Base-by-base conservation (phyloP, 2,888 invertebrate genomes). In the Pristionchus fissidentatus region DNA sequence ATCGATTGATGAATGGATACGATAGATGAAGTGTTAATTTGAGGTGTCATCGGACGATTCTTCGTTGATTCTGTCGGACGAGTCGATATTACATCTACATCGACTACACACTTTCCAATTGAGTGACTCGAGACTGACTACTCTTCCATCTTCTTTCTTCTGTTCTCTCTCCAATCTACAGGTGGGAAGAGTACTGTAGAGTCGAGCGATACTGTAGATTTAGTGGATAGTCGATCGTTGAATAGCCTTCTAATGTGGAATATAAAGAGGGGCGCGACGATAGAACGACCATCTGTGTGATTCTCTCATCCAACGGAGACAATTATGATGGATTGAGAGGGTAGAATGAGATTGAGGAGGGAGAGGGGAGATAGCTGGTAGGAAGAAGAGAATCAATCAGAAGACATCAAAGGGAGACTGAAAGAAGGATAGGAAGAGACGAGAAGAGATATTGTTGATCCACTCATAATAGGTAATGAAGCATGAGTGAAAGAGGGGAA, bases 151-250 rank as follows among this genome's bases (percentile, higher is more conserved):
- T 26, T 79, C 79, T 38, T 41, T 57, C 38, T 79, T 79, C 32
- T 79, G 79, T 32, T 35, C 57, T 57, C 79, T 79, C 10, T 26
- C 79, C 1, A 32, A 79, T 57, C 79, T 79, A 38, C 79, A 79
- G 79, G 79, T 79, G 10, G 32, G 43, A 43, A 32, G n/a, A 43
- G 70, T 26, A 43, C 15, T 41, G 43, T 19, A 32, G 32, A 35
- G 66, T 15, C 3, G n/a, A 7, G 41, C 10, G 22, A 41, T 73
- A 10, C 3, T 26, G 41, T 19, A 32, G 32, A 29, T n/a, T 0
- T 4, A 41, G 5, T 5, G 13, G 0, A n/a, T n/a, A n/a, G n/a
- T n/a, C n/a, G 62, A 62, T 19, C 35, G 62, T 62, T 62, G 62
- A 62, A 62, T 62, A 0, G 32, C 15, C 8, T 4, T 13, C 4